Evolutionary conservation across 2,797 vertebrate genomes (phyloP).

Genomic region (Oryzias dopingdopingensis): DNA sequence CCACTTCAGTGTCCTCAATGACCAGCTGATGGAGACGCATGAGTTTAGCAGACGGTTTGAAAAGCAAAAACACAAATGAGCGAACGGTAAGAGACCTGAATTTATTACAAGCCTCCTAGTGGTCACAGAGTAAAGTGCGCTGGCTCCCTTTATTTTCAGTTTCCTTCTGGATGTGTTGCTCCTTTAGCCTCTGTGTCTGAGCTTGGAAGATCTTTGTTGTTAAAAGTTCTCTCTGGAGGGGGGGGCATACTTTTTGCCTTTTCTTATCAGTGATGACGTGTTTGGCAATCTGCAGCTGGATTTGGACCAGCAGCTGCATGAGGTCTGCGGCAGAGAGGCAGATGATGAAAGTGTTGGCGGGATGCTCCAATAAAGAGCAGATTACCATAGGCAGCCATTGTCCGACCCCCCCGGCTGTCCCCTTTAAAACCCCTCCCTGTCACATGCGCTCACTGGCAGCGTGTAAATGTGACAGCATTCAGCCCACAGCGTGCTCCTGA

Average conservation of each 20-base stretch:
- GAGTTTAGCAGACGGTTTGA: too few species aligned
- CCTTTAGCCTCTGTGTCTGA: too few species aligned
- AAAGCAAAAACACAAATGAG: too few species aligned
- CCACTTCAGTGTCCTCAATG: too few species aligned
- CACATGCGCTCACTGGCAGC: constrained; percentile 53
- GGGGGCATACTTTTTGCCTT: not conserved
- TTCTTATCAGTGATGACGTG: constrained; percentile 28
- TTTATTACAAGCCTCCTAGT: too few species aligned
- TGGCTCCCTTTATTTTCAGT: too few species aligned
- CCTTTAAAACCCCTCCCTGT: constrained; percentile 31
- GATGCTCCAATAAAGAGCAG: constrained; percentile 89
- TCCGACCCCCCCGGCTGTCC: constrained; percentile 63
- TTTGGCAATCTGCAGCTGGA: constrained; percentile 53
- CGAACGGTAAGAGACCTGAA: too few species aligned
- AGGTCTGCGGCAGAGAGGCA: constrained; percentile 68
- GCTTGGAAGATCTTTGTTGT: not conserved
- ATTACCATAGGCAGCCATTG: constrained; percentile 91
- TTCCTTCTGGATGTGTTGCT: too few species aligned
- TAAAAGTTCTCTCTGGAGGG: constrained; percentile 2
- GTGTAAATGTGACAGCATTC: constrained; percentile 80
- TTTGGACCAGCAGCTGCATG: constrained; percentile 55
- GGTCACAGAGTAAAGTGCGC: too few species aligned
- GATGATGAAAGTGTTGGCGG: constrained; percentile 79
- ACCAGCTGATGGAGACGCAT: too few species aligned
- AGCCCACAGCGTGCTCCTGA: constrained; percentile 76